phyloP scores from a whole-genome alignment of 2,113 vertebrate genomes.

The zebrafish (Danio rerio) region GRCz12tu NC_133176.1:27665001-27665500 shows the following conservation, averaged over 20 bases:
- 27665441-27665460: not conserved
- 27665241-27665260: not conserved
- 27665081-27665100: conserved; percentile 25
- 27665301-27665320: not conserved
- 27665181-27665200: conserved; percentile 8
- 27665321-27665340: not conserved
- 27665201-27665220: conserved; percentile 13
- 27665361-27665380: not conserved
- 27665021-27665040: not conserved
- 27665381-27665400: too few relatives aligned
- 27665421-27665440: not conserved
- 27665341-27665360: not conserved
- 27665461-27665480: not conserved
- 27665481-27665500: not conserved
- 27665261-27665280: not conserved
- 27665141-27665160: conserved; percentile 42
- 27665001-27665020: not conserved
- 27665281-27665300: not conserved
- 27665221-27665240: not conserved
- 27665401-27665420: not conserved
- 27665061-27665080: conserved; percentile 12
- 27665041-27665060: not conserved
- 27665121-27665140: conserved; percentile 35
- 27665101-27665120: conserved; percentile 1
- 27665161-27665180: conserved; percentile 5